phyloP scores from a whole-genome alignment of 2,888 invertebrate species.

The Amiota mariae region DNA sequence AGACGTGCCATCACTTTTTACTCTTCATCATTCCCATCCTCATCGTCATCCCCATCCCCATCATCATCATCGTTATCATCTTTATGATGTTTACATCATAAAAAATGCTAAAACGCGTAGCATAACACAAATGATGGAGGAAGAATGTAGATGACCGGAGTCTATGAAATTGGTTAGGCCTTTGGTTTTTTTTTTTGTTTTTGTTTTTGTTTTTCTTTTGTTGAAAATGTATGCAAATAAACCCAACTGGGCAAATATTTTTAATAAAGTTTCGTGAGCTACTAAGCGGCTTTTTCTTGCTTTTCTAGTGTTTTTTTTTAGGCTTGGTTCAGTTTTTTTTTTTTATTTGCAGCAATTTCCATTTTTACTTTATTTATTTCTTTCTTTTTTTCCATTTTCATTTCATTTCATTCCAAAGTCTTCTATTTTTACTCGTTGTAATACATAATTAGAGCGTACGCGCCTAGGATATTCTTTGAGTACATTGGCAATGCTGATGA shows the following conservation, averaged over 20 bases:
- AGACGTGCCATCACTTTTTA: constrained; percentile 51
- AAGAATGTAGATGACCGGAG: too few species aligned
- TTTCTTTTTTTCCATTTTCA: neutral
- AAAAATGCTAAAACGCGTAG: constrained; percentile 11
- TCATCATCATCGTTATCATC: too few species aligned
- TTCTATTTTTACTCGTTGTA: neutral
- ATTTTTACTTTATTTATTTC: neutral
- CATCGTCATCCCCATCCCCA: too few species aligned
- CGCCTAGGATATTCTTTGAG: neutral
- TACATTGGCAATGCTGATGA: constrained; percentile 18
- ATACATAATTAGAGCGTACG: constrained; percentile 28
- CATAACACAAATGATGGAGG: too few species aligned
- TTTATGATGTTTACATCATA: too few species aligned
- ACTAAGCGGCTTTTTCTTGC: constrained; percentile 54
- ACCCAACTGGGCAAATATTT: constrained; percentile 58
- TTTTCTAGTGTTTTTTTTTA: neutral
- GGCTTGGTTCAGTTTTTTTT: too few species aligned
- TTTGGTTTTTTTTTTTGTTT: too few species aligned
- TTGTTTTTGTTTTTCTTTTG: too few species aligned
- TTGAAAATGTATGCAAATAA: constrained; percentile 57
- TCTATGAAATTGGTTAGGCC: too few species aligned
- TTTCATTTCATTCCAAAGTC: neutral
- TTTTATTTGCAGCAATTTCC: neutral
- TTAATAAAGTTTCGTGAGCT: constrained; percentile 57
- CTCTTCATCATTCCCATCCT: neutral